Conservation (phyloP, 2,888 invertebrate genomes). For the Lymantria monacha region DNA sequence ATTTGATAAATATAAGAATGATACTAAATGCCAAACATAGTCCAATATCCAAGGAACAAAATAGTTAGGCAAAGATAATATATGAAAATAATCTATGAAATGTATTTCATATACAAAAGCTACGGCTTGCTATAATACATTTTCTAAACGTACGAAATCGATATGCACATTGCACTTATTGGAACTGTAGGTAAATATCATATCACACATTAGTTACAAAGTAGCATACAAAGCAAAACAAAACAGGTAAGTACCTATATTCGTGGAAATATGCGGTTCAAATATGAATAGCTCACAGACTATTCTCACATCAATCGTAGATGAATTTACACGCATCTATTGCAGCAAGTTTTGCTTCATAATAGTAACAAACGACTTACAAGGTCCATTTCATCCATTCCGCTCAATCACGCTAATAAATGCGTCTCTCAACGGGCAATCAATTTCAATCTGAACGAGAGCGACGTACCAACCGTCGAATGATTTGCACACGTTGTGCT, state of each 20-base stretch:
- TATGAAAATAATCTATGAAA: too few relatives aligned
- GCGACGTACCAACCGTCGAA: constrained; percentile 37
- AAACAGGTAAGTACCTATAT: not conserved
- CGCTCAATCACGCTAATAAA: constrained; percentile 72
- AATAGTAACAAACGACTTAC: constrained; percentile 54
- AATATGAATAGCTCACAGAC: not conserved
- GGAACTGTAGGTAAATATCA: too few relatives aligned
- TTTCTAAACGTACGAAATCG: too few relatives aligned
- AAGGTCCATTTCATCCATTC: constrained; percentile 69
- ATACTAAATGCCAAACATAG: too few relatives aligned
- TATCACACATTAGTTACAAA: too few relatives aligned
- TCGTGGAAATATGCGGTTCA: constrained; percentile 25
- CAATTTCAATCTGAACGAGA: constrained; percentile 65
- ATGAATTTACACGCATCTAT: constrained; percentile 10
- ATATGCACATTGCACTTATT: too few relatives aligned
- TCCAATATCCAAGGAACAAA: too few relatives aligned
- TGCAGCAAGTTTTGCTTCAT: constrained; percentile 17
- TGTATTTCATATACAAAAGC: too few relatives aligned
- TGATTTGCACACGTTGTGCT: constrained; percentile 76
- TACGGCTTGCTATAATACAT: too few relatives aligned
- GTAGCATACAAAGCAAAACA: not conserved
- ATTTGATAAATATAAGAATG: too few relatives aligned
- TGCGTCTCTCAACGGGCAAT: constrained; percentile 59
- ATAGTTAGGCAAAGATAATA: too few relatives aligned
- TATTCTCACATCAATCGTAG: constrained; percentile 17